A percentile compares a stretch with the other conserved stretches of the same genome.
Conservation (phyloP, 2,888 invertebrate genomes). For the Drosophila longiperda region DNA sequence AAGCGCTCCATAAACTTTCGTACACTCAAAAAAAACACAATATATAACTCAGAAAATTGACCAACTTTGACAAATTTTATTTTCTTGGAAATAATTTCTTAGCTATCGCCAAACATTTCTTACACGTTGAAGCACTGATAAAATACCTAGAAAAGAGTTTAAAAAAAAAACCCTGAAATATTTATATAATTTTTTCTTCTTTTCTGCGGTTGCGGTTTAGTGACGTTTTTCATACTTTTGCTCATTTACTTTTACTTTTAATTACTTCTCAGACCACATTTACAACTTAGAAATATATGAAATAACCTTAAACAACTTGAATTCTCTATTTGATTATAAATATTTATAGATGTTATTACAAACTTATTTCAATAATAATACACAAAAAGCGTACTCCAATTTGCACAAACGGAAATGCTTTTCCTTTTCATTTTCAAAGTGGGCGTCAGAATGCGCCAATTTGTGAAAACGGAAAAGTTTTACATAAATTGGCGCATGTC, state of each 20-base stretch:
- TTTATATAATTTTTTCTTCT: not conserved
- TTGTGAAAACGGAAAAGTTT: not conserved
- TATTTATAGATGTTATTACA: not conserved
- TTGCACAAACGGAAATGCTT: not conserved
- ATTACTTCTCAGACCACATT: no score
- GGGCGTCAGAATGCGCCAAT: not conserved
- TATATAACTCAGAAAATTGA: not conserved
- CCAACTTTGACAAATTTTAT: not conserved
- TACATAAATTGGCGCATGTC: not conserved
- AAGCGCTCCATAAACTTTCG: constrained; percentile 30
- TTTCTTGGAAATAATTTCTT: not conserved
- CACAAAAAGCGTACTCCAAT: not conserved
- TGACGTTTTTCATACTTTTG: no score
- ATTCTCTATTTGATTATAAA: no score
- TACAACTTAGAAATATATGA: no score
- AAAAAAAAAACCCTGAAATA: not conserved
- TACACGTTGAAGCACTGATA: not conserved
- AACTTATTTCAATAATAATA: not conserved
- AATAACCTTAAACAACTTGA: no score
- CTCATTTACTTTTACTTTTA: no score
- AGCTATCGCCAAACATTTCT: not conserved
- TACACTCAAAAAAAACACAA: not conserved
- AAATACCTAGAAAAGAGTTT: not conserved
- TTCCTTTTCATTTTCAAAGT: not conserved
- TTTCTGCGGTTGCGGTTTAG: no score